Conservation (phyloP, 2,888 invertebrate species). For the Agriopis aurantiaria region DNA sequence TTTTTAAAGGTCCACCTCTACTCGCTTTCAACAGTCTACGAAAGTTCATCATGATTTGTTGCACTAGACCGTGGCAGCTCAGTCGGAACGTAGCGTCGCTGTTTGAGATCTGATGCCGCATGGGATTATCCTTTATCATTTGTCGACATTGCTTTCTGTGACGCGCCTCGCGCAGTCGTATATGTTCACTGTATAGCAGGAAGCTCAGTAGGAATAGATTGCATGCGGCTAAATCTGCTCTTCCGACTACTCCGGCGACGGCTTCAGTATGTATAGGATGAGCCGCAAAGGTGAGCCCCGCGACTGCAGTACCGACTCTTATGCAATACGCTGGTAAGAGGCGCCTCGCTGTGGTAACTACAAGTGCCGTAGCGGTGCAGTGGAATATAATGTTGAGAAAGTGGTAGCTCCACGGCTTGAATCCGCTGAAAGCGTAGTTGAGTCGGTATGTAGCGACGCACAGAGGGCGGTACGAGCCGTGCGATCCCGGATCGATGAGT, state of each 20-base stretch:
- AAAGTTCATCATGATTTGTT: conserved; percentile 79
- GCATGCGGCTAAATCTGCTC: conserved; percentile 97
- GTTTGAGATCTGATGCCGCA: conserved; percentile 61
- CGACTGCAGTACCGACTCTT: conserved; percentile 89
- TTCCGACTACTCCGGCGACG: conserved; percentile 97
- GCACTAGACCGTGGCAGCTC: conserved; percentile 77
- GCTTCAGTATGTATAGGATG: conserved; percentile 99
- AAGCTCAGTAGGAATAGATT: conserved; percentile 96
- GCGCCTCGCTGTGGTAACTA: conserved; percentile 91
- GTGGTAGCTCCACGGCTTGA: conserved; percentile 94
- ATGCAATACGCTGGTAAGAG: conserved; percentile 88
- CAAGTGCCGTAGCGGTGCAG: conserved; percentile 93
- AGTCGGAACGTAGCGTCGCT: conserved; percentile 74
- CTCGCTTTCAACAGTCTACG: conserved; percentile 75
- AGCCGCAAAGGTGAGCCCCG: conserved; percentile 95
- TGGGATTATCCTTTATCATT: conserved; percentile 63
- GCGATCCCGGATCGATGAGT: conserved; percentile 95
- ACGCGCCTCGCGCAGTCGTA: conserved; percentile 87
- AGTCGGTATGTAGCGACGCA: conserved; percentile 95
- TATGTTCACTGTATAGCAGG: conserved; percentile 93
- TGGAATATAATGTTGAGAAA: conserved; percentile 95
- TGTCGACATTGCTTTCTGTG: conserved; percentile 73
- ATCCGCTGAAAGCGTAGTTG: conserved; percentile 92
- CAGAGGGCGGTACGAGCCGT: conserved; percentile 98
- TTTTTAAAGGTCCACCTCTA: conserved; percentile 74